Percentiles rank a stretch among this genome's conserved stretches.
phyloP scores from a whole-genome alignment of 2,113 vertebrate species.

The Ptilonorhynchus violaceus region DNA sequence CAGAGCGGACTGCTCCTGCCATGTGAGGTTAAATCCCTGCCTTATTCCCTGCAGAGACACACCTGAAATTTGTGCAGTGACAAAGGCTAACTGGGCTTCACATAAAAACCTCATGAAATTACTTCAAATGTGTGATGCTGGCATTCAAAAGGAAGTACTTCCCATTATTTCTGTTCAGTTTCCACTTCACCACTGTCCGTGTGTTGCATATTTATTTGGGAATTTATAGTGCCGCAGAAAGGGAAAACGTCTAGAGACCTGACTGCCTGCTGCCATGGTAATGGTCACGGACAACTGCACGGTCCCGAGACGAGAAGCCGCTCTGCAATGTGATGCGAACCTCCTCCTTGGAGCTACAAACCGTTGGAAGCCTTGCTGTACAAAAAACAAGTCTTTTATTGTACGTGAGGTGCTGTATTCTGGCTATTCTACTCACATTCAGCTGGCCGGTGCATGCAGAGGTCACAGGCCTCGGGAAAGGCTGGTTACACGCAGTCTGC shows the following conservation, averaged over 20 bases:
- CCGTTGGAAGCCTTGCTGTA: neutral
- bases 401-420: neutral
- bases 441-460: neutral
- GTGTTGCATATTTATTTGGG: neutral
- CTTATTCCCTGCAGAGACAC: neutral
- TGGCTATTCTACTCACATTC: neutral
- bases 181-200: neutral
- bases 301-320: neutral
- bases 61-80: neutral
- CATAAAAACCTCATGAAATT: neutral
- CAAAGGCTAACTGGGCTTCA: neutral
- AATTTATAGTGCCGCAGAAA: neutral
- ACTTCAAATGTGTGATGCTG: neutral
- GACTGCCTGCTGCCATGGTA: neutral
- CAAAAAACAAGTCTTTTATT: neutral
- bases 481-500: fast-evolving
- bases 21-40: neutral
- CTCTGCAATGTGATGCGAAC: neutral
- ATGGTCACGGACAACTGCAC: neutral
- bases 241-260: neutral
- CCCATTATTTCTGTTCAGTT: neutral
- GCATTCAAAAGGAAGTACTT: neutral
- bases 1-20: neutral
- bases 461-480: neutral
- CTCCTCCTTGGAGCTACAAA: neutral